Base-by-base conservation (phyloP, 1,140 invertebrate species). In the Bombus huntii region DNA sequence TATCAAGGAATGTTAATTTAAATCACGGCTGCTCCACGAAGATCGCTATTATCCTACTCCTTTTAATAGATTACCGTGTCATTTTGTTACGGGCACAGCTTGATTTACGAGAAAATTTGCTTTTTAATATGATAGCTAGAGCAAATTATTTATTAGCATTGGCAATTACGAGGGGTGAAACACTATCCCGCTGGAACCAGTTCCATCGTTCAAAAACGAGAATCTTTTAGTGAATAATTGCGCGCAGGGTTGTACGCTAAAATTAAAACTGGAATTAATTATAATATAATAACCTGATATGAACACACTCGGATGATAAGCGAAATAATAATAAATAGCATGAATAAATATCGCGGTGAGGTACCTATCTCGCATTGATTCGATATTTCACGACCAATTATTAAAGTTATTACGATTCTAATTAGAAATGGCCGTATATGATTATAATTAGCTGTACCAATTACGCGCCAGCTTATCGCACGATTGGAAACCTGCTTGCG, bases 91-190 rank as follows among this genome's bases (percentile, higher is more conserved):
- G 31, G 28, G 59, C 59, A 42, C 62, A 28, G 28, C 13, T 81
- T 77, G 57, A 62, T 62, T 62, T 57, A 37, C 47, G 12, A 44
- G 70, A 70, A 39, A 83, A 83, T 75, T 66, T 53, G 80, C 59
- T 37, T 87, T 68, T 62, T 12, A 75, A 34, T 59, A 39, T 68
- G 75, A 87, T 72, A 83, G 22, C 62, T 57, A 37, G 68, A 47
- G 25, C 31, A 65, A 73, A 89, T 87, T 90, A 90, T 90, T 90
- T 90, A 88, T 90, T 87, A 90, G 85, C 79, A 89, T 80, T 88
- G 71, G 78, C 79, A 85, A 90, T 89, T 89, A 87, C 71, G 34
- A 75, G 71, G 74, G 75, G 47, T 72, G 80, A 86, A 81, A 83
- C 79, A 47, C 77, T 66, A 62, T 75, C 59, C 59, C 78, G 39